Conservation (phyloP, 2,113 vertebrate genomes). For the Lipophrys pholis region DNA sequence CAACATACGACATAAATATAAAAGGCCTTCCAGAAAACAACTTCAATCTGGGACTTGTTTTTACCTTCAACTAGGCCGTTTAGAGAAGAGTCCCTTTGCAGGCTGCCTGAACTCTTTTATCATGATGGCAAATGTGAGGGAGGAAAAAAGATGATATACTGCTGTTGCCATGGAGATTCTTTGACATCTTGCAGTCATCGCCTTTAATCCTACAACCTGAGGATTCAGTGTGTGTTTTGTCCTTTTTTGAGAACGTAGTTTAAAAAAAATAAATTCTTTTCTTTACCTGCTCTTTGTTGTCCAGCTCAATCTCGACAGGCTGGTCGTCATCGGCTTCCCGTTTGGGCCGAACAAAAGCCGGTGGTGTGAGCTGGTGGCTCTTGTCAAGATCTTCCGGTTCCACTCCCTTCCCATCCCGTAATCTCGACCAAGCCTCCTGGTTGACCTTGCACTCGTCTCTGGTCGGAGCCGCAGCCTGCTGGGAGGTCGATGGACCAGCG, state of each 20-base stretch:
- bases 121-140: constrained; percentile 19
- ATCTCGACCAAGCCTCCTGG: constrained; percentile 92
- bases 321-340: constrained; percentile 90
- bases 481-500: constrained; percentile 58
- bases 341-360: constrained; percentile 90
- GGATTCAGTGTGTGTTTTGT: constrained; percentile 16
- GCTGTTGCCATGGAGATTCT: constrained; percentile 61
- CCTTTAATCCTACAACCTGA: constrained; percentile 29
- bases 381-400: constrained; percentile 94
- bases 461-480: constrained; percentile 61
- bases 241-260: constrained; percentile 5
- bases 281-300: constrained; percentile 87
- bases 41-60: constrained; percentile 26
- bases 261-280: too few species aligned
- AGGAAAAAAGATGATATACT: constrained; percentile 18
- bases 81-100: constrained; percentile 16
- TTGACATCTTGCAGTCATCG: constrained; percentile 40
- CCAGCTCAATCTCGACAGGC: constrained; percentile 86
- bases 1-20: constrained; percentile 30
- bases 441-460: constrained; percentile 82
- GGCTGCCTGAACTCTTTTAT: constrained; percentile 19
- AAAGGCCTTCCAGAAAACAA: constrained; percentile 14
- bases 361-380: constrained; percentile 88
- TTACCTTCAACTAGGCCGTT: constrained; percentile 45
- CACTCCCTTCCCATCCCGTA: constrained; percentile 93